Base-by-base conservation (phyloP, 2,797 vertebrate species). In the Benthosema pterotum region DNA sequence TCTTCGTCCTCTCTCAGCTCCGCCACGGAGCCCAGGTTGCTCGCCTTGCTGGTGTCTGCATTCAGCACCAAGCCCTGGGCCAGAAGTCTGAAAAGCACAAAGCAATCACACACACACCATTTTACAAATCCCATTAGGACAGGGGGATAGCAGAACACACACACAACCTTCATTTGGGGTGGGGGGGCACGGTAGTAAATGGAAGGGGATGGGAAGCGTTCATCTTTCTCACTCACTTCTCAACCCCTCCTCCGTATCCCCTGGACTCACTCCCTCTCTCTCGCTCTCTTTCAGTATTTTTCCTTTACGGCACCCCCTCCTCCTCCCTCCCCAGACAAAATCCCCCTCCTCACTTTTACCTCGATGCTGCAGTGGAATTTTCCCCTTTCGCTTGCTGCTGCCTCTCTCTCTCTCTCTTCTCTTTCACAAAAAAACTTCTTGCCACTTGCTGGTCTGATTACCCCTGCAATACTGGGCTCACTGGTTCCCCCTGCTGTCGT, bases 1-100 rank as follows among this genome's bases (percentile, higher is more conserved):
- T 98, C 96, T 76, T 99, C 97, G 0, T 97, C 94, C 65, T 97
- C 95, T 0, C 82, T 85, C 28, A 98, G 94, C 74, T 94, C 94
- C 2, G 94, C 91, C 56, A 95, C 77, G 12, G 92, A 15, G 15
- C 88, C 77, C 56, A 88, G 57, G 42, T 89, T 78, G 13, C 87
- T 65, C 8, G 5, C 28, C 28, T 81, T 87, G 69, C 87, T 52
- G 58, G 91, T 89, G 78, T 94, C 95, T 32, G 91, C 38, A n/a
- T 88, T 96, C 91, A 98, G 91, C 80, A 99, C 94, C 84, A 99
- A 89, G 83, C 93, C 92, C 87, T 94, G 96, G 49, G 94, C 94
- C 89, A 97, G 92, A 43, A 92, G 91, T 74, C 97, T 99, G 92
- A 78, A 91, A 32, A 93, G 42, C 63, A 51, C 38, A 32, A 1